Conservation (phyloP, 2,113 vertebrate species). For the Tetraodon nigroviridis region DNA sequence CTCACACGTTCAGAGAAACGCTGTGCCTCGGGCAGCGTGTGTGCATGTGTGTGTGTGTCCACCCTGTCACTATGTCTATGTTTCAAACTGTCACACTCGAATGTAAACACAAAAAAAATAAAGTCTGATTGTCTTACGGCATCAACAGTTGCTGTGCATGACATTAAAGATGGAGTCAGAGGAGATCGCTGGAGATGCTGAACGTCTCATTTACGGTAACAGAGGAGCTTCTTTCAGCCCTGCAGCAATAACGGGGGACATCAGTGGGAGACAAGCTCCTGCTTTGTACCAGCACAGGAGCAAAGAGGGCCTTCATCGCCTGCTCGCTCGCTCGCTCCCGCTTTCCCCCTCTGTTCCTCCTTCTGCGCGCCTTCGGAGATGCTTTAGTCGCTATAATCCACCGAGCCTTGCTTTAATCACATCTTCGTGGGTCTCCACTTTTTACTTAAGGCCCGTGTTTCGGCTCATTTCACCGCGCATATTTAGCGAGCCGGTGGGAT, state of each 20-base stretch:
- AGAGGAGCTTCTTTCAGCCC: constrained; percentile 5
- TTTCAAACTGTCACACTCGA: not conserved
- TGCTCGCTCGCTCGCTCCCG: constrained; percentile 33
- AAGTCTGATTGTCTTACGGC: not conserved
- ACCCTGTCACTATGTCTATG: not conserved
- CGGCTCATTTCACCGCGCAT: constrained; percentile 76
- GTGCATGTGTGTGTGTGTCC: too few species aligned
- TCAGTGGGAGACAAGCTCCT: constrained; percentile 17
- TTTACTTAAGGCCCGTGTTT: constrained; percentile 78
- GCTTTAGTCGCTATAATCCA: constrained; percentile 67
- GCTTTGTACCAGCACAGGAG: constrained; percentile 22
- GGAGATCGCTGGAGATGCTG: not conserved
- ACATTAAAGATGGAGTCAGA: constrained; percentile 3
- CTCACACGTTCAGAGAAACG: not conserved
- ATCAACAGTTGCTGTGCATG: not conserved
- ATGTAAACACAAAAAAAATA: not conserved
- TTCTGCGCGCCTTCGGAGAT: constrained; percentile 56
- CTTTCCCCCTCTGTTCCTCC: constrained; percentile 23
- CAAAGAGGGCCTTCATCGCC: constrained; percentile 49
- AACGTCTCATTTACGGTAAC: constrained; percentile 13
- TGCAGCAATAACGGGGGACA: constrained; percentile 10
- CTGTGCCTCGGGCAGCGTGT: not conserved
- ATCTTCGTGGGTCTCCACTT: constrained; percentile 69
- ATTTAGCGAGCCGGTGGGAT: constrained; percentile 73
- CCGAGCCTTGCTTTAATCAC: constrained; percentile 69